Evolutionary conservation across 2,113 vertebrate genomes (phyloP).

Genomic region (Pteropus alecto): DNA sequence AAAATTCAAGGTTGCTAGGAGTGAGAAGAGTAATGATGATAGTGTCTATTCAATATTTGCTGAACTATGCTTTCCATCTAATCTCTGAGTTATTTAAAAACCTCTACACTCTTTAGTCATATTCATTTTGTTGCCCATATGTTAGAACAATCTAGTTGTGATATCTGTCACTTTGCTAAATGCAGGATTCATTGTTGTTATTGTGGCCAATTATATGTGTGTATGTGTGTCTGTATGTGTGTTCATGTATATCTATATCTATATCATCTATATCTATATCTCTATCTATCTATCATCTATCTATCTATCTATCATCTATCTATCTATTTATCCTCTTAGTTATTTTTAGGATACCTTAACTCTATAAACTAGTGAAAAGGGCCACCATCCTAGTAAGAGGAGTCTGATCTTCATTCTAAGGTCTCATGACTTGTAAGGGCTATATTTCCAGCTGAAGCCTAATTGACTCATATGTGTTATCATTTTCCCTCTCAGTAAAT

Average conservation of each 20-base stretch:
- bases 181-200: not conserved
- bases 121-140: not conserved
- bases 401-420: not conserved
- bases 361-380: not conserved
- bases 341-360: not conserved
- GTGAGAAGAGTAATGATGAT: not conserved
- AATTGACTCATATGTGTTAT: not conserved
- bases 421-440: not conserved
- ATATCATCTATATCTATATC: too few relatives aligned
- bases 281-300: too few relatives aligned
- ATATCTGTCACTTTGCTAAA: not conserved
- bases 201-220: not conserved
- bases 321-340: not conserved
- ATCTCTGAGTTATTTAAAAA: not conserved
- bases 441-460: not conserved
- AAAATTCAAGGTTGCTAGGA: not conserved
- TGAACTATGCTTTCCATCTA: not conserved
- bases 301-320: too few relatives aligned
- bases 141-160: not conserved
- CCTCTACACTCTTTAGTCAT: not conserved
- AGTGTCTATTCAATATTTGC: accelerated
- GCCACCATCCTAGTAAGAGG: not conserved
- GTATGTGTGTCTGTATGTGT: too few relatives aligned
- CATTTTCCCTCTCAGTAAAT: not conserved
- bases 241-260: too few relatives aligned